Evolutionary conservation across 1,140 invertebrate species (phyloP).

Genomic region (Cotesia glomerata): DNA sequence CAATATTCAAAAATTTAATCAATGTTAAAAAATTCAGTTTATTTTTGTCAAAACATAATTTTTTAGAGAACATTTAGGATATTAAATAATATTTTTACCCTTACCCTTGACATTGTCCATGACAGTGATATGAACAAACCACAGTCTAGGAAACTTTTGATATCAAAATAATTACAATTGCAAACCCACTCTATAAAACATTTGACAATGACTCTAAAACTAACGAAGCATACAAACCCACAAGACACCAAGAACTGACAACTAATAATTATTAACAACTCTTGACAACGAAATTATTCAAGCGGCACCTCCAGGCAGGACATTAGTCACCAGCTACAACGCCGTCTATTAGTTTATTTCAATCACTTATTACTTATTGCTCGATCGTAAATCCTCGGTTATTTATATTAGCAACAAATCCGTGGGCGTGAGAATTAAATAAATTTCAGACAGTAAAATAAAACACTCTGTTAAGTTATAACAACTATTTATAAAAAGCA

Average conservation of each 20-base stretch:
- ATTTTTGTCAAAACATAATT: too few species aligned
- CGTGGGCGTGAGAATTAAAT: slow-evolving; percentile 4
- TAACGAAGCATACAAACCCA: neutral
- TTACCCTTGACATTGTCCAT: too few species aligned
- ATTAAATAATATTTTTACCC: too few species aligned
- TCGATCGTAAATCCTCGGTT: neutral
- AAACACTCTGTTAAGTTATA: too few species aligned
- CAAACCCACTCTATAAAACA: neutral
- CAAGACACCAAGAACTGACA: neutral
- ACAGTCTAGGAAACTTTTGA: too few species aligned
- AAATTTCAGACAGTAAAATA: neutral
- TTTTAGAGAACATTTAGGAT: too few species aligned
- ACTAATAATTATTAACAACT: slow-evolving; percentile 21
- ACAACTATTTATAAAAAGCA: neutral
- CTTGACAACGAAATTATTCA: slow-evolving; percentile 33
- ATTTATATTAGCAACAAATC: neutral
- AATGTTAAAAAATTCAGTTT: too few species aligned
- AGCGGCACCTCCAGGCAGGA: slow-evolving; percentile 12
- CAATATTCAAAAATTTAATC: too few species aligned
- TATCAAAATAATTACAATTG: neutral
- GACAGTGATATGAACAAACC: too few species aligned
- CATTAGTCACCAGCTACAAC: neutral
- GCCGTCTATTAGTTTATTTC: slow-evolving; percentile 6
- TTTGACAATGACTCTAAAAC: slow-evolving; percentile 8
- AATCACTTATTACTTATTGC: neutral